Evolutionary conservation across 2,888 invertebrate genomes (phyloP).

Genomic region (Willowsia nigromaculata): DNA sequence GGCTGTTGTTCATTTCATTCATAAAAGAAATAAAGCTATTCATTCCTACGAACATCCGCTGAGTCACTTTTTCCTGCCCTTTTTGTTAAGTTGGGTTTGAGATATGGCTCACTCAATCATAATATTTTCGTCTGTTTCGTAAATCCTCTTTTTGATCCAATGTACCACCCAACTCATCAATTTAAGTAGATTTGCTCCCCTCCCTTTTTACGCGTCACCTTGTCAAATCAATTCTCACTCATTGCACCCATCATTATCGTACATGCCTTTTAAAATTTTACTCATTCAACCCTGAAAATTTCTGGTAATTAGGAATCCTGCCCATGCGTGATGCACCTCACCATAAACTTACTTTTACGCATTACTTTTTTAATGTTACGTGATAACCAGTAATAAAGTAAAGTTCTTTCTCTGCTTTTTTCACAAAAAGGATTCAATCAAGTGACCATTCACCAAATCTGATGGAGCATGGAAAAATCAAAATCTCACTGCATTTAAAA

Average conservation of each 20-base stretch:
- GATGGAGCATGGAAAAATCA: conserved; percentile 29
- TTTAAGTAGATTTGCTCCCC: conserved; percentile 21
- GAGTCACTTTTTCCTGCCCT: conserved; percentile 60
- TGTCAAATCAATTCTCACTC: conserved; percentile 55
- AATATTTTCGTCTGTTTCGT: neutral
- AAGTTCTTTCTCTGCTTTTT: neutral
- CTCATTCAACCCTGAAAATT: conserved; percentile 1
- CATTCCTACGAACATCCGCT: conserved; percentile 42
- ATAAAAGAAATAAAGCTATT: neutral
- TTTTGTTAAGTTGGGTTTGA: neutral
- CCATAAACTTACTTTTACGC: neutral
- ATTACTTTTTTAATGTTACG: conserved; percentile 29
- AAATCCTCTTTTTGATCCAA: conserved; percentile 20
- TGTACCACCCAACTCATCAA: conserved; percentile 62
- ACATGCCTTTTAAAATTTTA: too few relatives aligned
- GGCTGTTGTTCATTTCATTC: neutral
- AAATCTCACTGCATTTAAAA: neutral
- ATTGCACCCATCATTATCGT: conserved; percentile 6
- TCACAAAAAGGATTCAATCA: conserved; percentile 37
- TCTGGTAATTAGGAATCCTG: neutral
- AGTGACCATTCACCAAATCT: conserved; percentile 38
- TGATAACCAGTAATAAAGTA: conserved; percentile 45
- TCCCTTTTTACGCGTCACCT: conserved; percentile 23
- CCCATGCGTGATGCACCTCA: conserved; percentile 4
- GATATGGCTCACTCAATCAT: conserved; percentile 35